Conservation (phyloP, 2,888 invertebrate species). For the Beris chalybata region DNA sequence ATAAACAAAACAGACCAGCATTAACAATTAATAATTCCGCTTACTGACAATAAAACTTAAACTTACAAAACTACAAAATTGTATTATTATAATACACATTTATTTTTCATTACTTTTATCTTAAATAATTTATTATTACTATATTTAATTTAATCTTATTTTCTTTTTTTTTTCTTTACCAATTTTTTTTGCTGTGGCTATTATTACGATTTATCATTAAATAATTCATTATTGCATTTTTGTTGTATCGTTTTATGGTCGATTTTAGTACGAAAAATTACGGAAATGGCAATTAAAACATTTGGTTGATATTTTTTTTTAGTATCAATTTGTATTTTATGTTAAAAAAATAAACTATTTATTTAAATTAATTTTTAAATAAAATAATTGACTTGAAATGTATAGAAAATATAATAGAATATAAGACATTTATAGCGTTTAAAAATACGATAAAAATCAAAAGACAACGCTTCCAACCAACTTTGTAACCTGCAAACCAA, state of each 20-base stretch:
- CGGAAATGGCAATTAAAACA: background rate
- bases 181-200: constrained; percentile 29
- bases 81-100: constrained; percentile 16
- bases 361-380: too few relatives aligned
- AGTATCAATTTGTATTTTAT: too few relatives aligned
- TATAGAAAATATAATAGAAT: too few relatives aligned
- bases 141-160: constrained; percentile 19
- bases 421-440: constrained; percentile 20
- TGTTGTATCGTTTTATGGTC: too few relatives aligned
- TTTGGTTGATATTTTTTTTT: background rate
- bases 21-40: too few relatives aligned
- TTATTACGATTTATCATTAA: constrained; percentile 14
- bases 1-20: too few relatives aligned
- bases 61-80: too few relatives aligned
- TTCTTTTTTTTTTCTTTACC: constrained; percentile 14
- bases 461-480: too few relatives aligned
- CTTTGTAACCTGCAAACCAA: too few relatives aligned
- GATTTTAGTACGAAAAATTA: background rate
- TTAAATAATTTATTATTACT: constrained; percentile 25
- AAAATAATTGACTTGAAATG: background rate
- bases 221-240: background rate
- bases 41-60: too few relatives aligned
- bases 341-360: too few relatives aligned
- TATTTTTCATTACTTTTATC: constrained; percentile 23
- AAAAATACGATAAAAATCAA: constrained; percentile 14